Evolutionary conservation across 2,888 invertebrate species (phyloP), one percentile per base, ranked within the genome.

Genomic region (Nemotelus pantherinus): DNA sequence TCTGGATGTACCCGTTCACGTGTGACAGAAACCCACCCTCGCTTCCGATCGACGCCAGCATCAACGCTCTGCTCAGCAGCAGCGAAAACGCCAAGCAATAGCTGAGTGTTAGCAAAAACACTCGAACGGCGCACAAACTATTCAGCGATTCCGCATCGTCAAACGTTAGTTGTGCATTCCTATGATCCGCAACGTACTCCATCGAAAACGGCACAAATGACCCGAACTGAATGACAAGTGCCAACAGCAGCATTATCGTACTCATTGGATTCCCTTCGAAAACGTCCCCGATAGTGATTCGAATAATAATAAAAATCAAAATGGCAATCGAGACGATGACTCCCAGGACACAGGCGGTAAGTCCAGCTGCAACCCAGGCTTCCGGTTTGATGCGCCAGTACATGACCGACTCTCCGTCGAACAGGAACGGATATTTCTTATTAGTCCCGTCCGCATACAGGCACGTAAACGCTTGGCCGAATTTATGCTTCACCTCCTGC

Each of bases 21-120:
- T 93, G 93, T 3, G 91, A 91, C 80, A 92, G 89, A 80, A 93
- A 91, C 0, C 92, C 91, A 0, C 91, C 90, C 78, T 92, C 91
- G 78, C 90, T 89, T 1, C 89, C 91, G 67, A 92, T 91, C 2
- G 92, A 91, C 0, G 92, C 91, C 67, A 93, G 84, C 85, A 93
- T 90, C 4, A 93, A 88, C 2, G 90, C 89, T 25, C 93, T 88
- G 7, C 92, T 89, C 5, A 93, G 86, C 82, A 93, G 87, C 47
- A 92, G 85, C 1, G 92, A 91, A 83, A 93, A 92, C 1, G 90
- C 88, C 55, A 91, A 85, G 41, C 92, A 90, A 78, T 91, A 92
- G 53, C 90, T 89, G 7, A 92, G 82, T 0, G 91, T 90, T 39
- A 91, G 87, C 1, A 90, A 86, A 74, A 91, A 88, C 41, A 91